Evolutionary conservation across 1,140 invertebrate genomes (phyloP), one percentile per base, ranked within the genome.

Genomic region (Amphibalanus amphitrite): DNA sequence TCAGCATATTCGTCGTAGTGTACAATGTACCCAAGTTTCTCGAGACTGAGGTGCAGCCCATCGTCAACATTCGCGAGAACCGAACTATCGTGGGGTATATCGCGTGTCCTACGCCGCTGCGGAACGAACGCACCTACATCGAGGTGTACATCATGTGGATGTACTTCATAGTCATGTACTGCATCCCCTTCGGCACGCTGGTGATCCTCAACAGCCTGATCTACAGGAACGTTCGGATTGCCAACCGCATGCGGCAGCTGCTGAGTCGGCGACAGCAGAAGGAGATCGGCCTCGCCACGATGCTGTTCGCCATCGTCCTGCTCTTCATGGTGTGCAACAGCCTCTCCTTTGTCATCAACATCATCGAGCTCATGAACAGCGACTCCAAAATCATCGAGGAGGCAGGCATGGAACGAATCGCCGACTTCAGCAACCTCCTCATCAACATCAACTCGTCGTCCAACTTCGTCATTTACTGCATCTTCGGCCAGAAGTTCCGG

Each of bases 391-490:
- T 75, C n/a, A 75, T 38, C 33, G 33, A 38, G 33, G 33, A 38
- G 33, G 33, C 33, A 6, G 33, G 33, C 33, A 38, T 76, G 64
- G 64, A 65, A 23, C 23, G 64, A 72, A 75, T 78, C 73, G 80
- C 79, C 17, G 73, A 76, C 69, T 73, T 77, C 29, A 79, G 90
- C 74, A 97, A 98, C 80, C 85, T 97, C n/a, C 83, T 97, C 33
- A 93, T 97, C 20, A 96, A 92, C 30, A 89, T 97, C 75, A 98
- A 98, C 82, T 96, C 93, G 76, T 95, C 94, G 75, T 90, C 97
- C 47, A 98, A 98, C 80, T 97, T 97, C 79, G 87, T 97, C 70
- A 94, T 98, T 73, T 98, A 98, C 81, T 94, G 96, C 72, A 93
- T 95, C 59, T 96, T 97, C 79, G 95, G 95, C 0, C 91, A 95